phyloP scores from a whole-genome alignment of 2,888 invertebrate genomes.

The Myopa testacea region DNA sequence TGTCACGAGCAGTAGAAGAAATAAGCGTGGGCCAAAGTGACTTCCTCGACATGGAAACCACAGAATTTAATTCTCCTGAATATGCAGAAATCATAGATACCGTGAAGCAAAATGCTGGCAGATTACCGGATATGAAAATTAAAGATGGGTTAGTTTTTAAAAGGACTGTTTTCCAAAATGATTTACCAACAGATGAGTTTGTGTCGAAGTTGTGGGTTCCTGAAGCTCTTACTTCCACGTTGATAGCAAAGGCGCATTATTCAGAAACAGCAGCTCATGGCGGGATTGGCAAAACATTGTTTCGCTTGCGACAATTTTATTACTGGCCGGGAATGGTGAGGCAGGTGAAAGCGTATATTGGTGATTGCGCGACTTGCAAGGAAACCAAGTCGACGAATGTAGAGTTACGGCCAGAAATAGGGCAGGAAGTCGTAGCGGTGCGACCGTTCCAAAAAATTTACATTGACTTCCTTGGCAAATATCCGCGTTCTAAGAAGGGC shows the following conservation, averaged over 20 bases:
- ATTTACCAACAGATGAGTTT: not conserved
- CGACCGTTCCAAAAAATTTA: constrained; percentile 41
- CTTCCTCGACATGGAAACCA: not conserved
- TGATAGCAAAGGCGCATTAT: no score
- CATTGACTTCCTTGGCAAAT: constrained; percentile 47
- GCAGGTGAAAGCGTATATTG: not conserved
- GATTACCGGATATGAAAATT: not conserved
- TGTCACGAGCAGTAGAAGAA: not conserved
- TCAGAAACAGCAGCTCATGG: no score
- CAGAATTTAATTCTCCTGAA: no score
- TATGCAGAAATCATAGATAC: no score
- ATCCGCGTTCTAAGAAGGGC: constrained; percentile 41
- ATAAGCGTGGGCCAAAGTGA: no score
- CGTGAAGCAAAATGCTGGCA: not conserved
- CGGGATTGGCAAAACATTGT: constrained; percentile 39
- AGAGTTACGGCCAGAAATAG: constrained; percentile 8
- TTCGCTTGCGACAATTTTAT: not conserved
- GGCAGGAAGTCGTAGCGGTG: not conserved
- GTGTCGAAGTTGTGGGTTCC: constrained; percentile 20
- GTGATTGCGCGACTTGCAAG: not conserved
- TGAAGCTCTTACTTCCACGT: not conserved
- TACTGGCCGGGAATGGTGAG: constrained; percentile 18
- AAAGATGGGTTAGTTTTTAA: not conserved
- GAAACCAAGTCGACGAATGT: constrained; percentile 25
- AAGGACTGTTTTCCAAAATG: not conserved